phyloP scores from a whole-genome alignment of 2,797 vertebrate genomes.

The Mallotus villosus region DNA sequence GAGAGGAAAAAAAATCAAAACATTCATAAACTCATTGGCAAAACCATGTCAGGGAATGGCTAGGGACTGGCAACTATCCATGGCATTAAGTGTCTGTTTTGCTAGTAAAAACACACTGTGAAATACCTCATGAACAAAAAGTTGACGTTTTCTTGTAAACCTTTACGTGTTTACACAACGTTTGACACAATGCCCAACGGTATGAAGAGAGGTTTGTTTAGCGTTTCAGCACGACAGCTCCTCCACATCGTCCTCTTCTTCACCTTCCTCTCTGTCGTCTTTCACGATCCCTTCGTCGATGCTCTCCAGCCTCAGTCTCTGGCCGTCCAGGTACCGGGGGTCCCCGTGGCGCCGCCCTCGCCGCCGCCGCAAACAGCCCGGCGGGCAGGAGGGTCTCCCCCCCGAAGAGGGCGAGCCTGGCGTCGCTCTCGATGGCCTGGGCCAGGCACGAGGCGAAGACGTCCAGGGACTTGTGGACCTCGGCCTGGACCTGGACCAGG shows the following conservation, averaged over 20 bases:
- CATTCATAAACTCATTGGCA: no score
- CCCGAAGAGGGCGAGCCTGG: slow-evolving; percentile 90
- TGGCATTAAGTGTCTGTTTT: background rate
- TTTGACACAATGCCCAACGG: no score
- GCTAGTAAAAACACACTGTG: background rate
- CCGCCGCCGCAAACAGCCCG: slow-evolving; percentile 58
- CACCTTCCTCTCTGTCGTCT: slow-evolving; percentile 69
- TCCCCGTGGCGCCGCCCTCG: slow-evolving; percentile 66
- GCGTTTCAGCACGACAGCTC: slow-evolving; percentile 42
- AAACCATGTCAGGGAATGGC: no score
- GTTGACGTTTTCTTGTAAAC: no score
- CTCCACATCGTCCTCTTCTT: slow-evolving; percentile 52
- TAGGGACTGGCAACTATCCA: background rate
- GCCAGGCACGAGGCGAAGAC: slow-evolving; percentile 89
- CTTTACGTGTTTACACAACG: no score
- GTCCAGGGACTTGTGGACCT: slow-evolving; percentile 89
- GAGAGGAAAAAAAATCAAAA: background rate
- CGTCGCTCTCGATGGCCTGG: slow-evolving; percentile 91
- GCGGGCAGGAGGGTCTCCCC: slow-evolving; percentile 72
- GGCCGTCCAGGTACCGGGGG: slow-evolving; percentile 78
- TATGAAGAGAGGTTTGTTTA: background rate
- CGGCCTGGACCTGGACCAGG: slow-evolving; percentile 78
- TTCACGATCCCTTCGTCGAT: slow-evolving; percentile 92
- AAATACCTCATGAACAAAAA: background rate
- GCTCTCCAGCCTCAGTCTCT: slow-evolving; percentile 90